Percentiles rank a stretch among this genome's conserved stretches.
Evolutionary conservation across 2,113 vertebrate genomes (phyloP).

Genomic region (Mohoua ochrocephala): DNA sequence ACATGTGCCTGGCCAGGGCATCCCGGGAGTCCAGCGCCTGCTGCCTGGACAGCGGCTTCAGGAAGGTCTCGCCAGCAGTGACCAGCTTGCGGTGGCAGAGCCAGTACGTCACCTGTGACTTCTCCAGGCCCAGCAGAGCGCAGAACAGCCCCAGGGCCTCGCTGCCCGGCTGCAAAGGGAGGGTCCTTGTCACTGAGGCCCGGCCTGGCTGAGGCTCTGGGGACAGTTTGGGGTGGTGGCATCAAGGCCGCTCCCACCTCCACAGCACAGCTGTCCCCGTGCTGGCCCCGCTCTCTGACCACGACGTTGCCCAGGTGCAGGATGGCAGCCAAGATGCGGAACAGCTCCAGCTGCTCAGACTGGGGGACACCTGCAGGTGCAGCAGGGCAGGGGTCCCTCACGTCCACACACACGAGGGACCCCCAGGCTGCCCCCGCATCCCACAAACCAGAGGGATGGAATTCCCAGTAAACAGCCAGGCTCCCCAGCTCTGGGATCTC

Average conservation of each 20-base stretch:
- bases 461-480: rapidly evolving
- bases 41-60: slow-evolving; percentile 73
- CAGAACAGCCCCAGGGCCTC: slow-evolving; percentile 70
- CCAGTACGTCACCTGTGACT: slow-evolving; percentile 73
- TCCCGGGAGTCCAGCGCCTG: slow-evolving; percentile 66
- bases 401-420: neutral
- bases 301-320: slow-evolving; percentile 76
- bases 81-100: slow-evolving; percentile 75
- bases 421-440: neutral
- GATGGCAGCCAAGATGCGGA: slow-evolving; percentile 73
- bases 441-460: neutral
- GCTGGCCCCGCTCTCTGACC: slow-evolving; percentile 64
- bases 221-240: neutral
- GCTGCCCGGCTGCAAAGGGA: slow-evolving; percentile 59
- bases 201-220: neutral
- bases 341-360: slow-evolving; percentile 78
- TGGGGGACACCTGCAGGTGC: slow-evolving; percentile 68
- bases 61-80: slow-evolving; percentile 70
- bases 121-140: slow-evolving; percentile 71
- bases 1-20: slow-evolving; percentile 76
- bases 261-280: slow-evolving; percentile 69
- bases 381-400: too few species aligned
- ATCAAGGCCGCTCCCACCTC: slow-evolving; percentile 19
- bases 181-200: neutral
- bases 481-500: neutral